Evolutionary conservation across 2,113 vertebrate genomes (phyloP), one percentile per base, ranked within the genome.

Genomic region (Telmatochromis sp.): DNA sequence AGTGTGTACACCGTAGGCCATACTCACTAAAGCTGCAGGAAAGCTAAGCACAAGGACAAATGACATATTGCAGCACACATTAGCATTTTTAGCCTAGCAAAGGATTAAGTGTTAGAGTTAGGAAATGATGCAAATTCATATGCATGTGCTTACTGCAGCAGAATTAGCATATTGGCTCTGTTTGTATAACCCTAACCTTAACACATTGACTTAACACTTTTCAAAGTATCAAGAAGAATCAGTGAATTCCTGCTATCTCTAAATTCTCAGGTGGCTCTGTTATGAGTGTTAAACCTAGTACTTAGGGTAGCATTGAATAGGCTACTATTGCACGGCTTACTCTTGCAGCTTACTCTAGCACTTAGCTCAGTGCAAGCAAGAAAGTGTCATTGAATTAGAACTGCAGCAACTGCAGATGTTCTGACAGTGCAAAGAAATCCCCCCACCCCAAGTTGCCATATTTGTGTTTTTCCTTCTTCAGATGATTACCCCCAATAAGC

Each of bases 401-500:
- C 75, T 92, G 93, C 93, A 93, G 28, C 85, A 91, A 58, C 86
- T 89, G 92, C 94, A 94, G 87, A 93, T 94, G 92, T 90, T 94
- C 55, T 40, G 86, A 93, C 91, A 89, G 86, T 89, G 89, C 91
- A 3, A 84, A 84, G 81, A 85, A 91, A 85, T 84, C 60, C 86
- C 68, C 82, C 35, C 35, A 40, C 35, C 63, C 35, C n/a, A 5
- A 7, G 84, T 84, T 93, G 91, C 88, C 85, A 86, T 93, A 88
- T 93, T 90, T 94, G 90, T 26, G 42, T 28, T 92, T 90, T 89
- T 85, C 84, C 84, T 51, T 87, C 81, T 89, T 94, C 89, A 84
- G 88, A 93, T 91, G 91, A 93, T 91, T 91, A 91, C 88, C 80
- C 84, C 82, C 93, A 93, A 94, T 95, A 92, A 94, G 92, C 94